Base-by-base conservation (phyloP, 2,888 invertebrate genomes). In the Lasioglossum marginatum region DNA sequence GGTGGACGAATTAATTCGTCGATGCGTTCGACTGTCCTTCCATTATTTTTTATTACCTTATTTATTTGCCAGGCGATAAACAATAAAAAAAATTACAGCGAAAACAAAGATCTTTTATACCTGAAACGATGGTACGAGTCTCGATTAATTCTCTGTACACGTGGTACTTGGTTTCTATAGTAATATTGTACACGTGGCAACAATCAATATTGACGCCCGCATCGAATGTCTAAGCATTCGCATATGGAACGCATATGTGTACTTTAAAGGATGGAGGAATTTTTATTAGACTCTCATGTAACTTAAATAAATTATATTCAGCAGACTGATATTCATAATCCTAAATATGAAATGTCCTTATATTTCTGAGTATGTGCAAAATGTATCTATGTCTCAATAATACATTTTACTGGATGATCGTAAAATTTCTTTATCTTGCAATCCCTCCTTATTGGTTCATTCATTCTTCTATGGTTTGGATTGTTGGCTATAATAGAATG, bases 401-500 rank as follows among this genome's bases (percentile, higher is more conserved):
- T 86, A 79, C 76, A 87, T 60, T 82, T 87, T 81, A 57, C 76
- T 84, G 45, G 80, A 70, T 76, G 77, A 70, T 37, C 70, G 81
- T 63, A 82, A 27, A 84, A 60, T 48, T 60, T 27, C 79, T 75
- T 66, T 14, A 12, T 66, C 23, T 52, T 70, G 27, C 10, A 43
- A 52, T 2, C 68, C 77, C 23, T 37, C 45, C 23, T n/a, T 31
- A 63, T 19, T 63, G 23, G 76, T 76, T 76, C 37, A 71, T 77
- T 92, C 82, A 93, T 88, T 93, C 93, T 81, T 92, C 94, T 73
- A 91, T 76, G 45, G 85, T 88, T 82, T 93, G 92, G 12, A 93
- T 92, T 85, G 93, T 94, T 80, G 95, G 94, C 95, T 94, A 86
- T 48, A 94, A 94, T 87, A 87, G 73, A 73, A 80, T 74, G 23